Base-by-base conservation (phyloP, 1,140 invertebrate genomes). In the Tetragnatha versicolor region DNA sequence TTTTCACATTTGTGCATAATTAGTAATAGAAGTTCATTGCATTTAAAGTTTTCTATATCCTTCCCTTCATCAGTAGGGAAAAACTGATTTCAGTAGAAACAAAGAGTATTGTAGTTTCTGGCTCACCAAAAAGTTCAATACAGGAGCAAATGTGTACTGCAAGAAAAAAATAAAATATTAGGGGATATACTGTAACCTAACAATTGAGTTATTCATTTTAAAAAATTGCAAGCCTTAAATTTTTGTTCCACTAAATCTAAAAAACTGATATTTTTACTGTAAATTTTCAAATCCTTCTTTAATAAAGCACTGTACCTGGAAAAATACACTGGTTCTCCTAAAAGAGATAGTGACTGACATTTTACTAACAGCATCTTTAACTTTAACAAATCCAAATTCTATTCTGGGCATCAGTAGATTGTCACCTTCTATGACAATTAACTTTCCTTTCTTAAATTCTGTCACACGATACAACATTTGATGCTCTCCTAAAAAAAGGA, bases 91-190 rank as follows among this genome's bases (percentile, higher is more conserved):
- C 49, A 81, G 22, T 51, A 81, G n/a, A 25, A 81, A 81, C 5
- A 81, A 45, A 27, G 80, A 77, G 39, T 81, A 65, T 17, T 81
- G 80, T 12, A 81, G 53, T 66, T 78, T 81, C 35, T 81, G 80
- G 31, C 55, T 79, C 12, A 47, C 63, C 7, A 81, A 33, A 35
- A 81, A 81, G 58, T 78, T 27, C 2, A 81, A 49, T 25, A 81
- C 20, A 6, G 80, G 80, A 17, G 65, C 80, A 63, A 81, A 25
- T n/a, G 63, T 53, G 60, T 81, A 81, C 80, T 81, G 53, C 17
- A 81, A 75, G 58, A 53, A n/a, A 60, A 66, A 35, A 55, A 14
- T 14, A 25, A 53, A 37, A 33, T 29, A 60, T 25, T 55, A 42
- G n/a, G n/a, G n/a, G n/a, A n/a, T n/a, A n/a, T n/a, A n/a, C n/a